Conservation (phyloP, 2,797 vertebrate species). For the Myripristis murdjan region DNA sequence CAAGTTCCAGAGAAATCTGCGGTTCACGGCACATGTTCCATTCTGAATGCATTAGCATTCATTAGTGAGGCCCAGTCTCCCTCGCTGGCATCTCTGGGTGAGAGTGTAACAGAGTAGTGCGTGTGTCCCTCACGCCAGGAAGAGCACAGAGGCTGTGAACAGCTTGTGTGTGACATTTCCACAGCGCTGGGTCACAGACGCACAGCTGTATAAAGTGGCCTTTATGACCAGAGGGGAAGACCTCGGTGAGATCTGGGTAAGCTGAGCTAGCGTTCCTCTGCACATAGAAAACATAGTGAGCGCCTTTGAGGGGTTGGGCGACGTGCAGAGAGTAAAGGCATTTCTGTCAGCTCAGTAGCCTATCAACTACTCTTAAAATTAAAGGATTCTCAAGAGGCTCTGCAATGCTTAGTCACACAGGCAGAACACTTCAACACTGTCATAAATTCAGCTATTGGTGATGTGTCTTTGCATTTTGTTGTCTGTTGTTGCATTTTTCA, state of each 20-base stretch:
- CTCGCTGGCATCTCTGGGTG: slow-evolving; percentile 51
- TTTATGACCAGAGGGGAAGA: slow-evolving; percentile 60
- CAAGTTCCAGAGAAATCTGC: slow-evolving; percentile 35
- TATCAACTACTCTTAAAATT: slow-evolving; percentile 38
- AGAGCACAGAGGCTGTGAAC: slow-evolving; percentile 44
- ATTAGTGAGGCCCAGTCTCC: slow-evolving; percentile 57
- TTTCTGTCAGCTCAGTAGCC: slow-evolving; percentile 27
- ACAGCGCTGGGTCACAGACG: slow-evolving; percentile 58
- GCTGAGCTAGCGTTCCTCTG: slow-evolving; percentile 33
- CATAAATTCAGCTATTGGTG: no score
- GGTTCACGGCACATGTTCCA: slow-evolving; percentile 52
- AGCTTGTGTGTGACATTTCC: slow-evolving; percentile 67
- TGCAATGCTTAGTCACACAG: not conserved
- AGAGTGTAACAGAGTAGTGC: slow-evolving; percentile 37
- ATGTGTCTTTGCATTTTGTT: no score
- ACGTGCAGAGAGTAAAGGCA: slow-evolving; percentile 37
- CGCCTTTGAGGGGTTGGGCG: slow-evolving; percentile 21
- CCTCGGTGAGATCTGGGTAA: slow-evolving; percentile 43
- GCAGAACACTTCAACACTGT: no score
- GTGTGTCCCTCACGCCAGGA: slow-evolving; percentile 31
- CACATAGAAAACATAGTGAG: slow-evolving; percentile 52
- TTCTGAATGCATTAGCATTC: slow-evolving; percentile 65
- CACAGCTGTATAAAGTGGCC: slow-evolving; percentile 65
- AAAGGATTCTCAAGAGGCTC: slow-evolving; percentile 20
- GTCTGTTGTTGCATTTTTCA: no score